phyloP scores from a whole-genome alignment of 1,140 invertebrate species.

The Drosophila kepulauana region DNA sequence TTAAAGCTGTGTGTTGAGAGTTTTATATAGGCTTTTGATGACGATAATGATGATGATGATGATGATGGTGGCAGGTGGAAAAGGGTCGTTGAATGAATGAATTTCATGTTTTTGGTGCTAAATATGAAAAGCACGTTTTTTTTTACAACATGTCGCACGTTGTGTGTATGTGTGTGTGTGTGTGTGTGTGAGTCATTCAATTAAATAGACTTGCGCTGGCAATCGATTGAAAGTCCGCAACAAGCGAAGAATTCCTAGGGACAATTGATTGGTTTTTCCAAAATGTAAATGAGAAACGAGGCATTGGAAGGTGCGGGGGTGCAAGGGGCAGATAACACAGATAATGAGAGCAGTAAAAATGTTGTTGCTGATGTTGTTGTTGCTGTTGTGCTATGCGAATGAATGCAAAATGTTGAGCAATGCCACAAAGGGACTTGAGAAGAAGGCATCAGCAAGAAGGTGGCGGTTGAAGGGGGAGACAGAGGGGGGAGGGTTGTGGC shows the following conservation, averaged over 20 bases:
- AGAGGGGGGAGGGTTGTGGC: neutral
- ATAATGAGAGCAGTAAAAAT: conserved; percentile 7
- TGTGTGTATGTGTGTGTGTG: neutral
- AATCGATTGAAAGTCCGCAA: conserved; percentile 19
- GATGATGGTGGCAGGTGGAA: neutral
- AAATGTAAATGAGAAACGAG: conserved; percentile 23
- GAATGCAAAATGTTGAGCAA: conserved; percentile 29
- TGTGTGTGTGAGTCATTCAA: conserved; percentile 55
- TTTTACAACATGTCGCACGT: conserved; percentile 34
- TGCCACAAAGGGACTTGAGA: neutral
- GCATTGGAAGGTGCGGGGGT: neutral
- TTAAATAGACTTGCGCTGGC: conserved; percentile 41
- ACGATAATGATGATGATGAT: neutral
- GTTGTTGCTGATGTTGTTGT: neutral
- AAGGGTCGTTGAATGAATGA: conserved; percentile 56
- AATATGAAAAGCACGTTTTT: conserved; percentile 67
- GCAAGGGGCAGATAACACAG: neutral
- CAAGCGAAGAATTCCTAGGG: conserved; percentile 59
- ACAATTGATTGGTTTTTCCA: conserved; percentile 70
- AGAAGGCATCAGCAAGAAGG: too few species aligned
- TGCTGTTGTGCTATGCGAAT: conserved; percentile 13
- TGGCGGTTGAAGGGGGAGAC: neutral
- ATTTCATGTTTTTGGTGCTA: conserved; percentile 58
- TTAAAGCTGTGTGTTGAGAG: too few species aligned
- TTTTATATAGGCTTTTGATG: neutral